Evolutionary conservation across 2,797 vertebrate genomes (phyloP), one percentile per base, ranked within the genome.

Genomic region (Eulemur mongoz): DNA sequence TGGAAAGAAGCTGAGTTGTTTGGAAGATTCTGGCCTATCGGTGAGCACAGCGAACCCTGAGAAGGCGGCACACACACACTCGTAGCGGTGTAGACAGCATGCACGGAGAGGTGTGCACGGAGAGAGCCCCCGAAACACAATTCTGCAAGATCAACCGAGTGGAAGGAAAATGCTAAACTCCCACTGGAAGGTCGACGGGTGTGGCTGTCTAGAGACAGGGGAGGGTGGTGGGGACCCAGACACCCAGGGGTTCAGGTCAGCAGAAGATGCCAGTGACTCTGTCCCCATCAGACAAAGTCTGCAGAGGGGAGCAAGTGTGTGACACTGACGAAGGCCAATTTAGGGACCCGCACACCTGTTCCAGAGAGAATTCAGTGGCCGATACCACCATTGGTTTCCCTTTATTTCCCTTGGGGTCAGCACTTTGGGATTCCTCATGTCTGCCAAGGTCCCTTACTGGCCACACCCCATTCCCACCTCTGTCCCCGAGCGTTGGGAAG

Each of bases 171-270:
- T 3, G 8, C 4, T 40, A 73, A 5, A 13, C 25, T 27, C 52
- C 1, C 2, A 7, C 2, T 25, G 32, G 17, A 12, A 70, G 50
- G 57, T 23, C 3, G 23, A 69, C 2, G 1, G 38, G 45, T 11
- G 20, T 17, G 48, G 57, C 76, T 32, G 18, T 25, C 32, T 48
- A 35, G 54, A 67, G 72, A 20, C 22, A 5, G 40, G 23, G 27
- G 13, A 10, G 12, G 40, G 52, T 7, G 6, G 2, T 0, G 1
- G 38, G 35, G n/a, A 48, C 23, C 4, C 1, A 0, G 72, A 22
- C 7, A 27, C 48, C 17, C 75, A 65, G 54, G 25, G 22, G 20
- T 32, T 27, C 38, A 35, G 40, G 50, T 69, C 40, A 30, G 79
- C 57, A 43, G 48, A 57, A 61, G 69, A 22, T 22, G 43, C 38